These are phyloP conservation scores for Acanthococcus lagerstroemiae DNA, from an alignment of 2,888 invertebrate species.

Conservation along the genomic window DNA sequence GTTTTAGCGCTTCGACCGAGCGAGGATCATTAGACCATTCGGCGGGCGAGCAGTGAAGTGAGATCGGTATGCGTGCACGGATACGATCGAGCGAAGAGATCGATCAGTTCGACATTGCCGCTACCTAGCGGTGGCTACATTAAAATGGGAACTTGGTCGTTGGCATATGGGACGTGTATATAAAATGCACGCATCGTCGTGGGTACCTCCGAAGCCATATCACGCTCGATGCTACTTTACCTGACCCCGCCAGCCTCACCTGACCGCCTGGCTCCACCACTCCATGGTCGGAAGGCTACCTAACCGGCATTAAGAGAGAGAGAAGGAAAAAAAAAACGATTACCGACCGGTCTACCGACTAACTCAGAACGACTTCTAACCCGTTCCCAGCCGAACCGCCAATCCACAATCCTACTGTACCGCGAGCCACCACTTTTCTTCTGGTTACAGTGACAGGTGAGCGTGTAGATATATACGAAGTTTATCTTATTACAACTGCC, in stretches of 20 bases:
- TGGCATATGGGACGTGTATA: not conserved
- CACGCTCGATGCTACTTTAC: conserved; percentile 29
- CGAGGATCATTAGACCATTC: too few relatives aligned
- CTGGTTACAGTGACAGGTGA: not conserved
- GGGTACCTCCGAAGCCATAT: conserved; percentile 1
- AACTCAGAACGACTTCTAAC: conserved; percentile 17
- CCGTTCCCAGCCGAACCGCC: conserved; percentile 12
- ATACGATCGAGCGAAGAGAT: conserved; percentile 20
- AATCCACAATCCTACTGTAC: not conserved
- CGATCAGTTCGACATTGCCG: conserved; percentile 21
- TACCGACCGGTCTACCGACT: conserved; percentile 28
- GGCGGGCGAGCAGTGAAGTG: too few relatives aligned
- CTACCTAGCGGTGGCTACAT: conserved; percentile 27
- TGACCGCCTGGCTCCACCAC: conserved; percentile 7
- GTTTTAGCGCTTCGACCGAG: not conserved
- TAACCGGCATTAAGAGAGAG: conserved; percentile 11
- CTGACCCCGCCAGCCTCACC: conserved; percentile 18
- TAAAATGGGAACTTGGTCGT: not conserved
- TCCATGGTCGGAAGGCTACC: conserved; percentile 23
- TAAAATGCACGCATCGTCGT: not conserved
- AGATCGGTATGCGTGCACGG: not conserved
- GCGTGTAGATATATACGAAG: not conserved
- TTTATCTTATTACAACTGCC: not conserved
- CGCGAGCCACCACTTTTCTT: not conserved
- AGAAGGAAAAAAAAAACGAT: not conserved